Conservation (phyloP, 2,113 vertebrate species). For the Casuarius casuarius region DNA sequence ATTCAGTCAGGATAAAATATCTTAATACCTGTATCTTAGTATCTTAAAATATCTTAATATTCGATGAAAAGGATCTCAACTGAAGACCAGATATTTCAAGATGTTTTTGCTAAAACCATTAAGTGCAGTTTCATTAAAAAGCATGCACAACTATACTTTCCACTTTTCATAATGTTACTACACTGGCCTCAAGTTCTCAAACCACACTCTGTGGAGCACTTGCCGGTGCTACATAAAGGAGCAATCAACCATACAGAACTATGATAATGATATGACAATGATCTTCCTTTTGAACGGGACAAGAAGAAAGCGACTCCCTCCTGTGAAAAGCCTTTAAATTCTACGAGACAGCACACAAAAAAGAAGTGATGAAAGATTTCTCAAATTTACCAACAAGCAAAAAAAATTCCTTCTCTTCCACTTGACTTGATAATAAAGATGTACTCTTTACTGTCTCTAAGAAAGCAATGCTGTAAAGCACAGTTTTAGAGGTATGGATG, state of each 20-base stretch:
- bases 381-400: neutral
- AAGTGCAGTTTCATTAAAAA: neutral
- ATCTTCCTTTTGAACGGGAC: neutral
- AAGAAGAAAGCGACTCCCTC: neutral
- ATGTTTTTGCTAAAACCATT: neutral
- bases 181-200: neutral
- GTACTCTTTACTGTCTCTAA: neutral
- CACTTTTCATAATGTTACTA: neutral
- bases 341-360: neutral
- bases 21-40: neutral
- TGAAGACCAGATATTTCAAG: neutral
- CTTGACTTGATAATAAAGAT: neutral
- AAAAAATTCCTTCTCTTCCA: neutral
- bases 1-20: neutral
- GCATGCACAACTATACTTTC: neutral
- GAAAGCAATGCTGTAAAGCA: neutral
- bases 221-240: neutral
- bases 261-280: neutral
- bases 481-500: neutral
- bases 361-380: neutral
- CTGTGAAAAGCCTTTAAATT: neutral
- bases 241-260: neutral
- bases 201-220: neutral
- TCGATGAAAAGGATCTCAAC: neutral
- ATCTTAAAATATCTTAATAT: neutral